phyloP scores from a whole-genome alignment of 2,113 vertebrate species.

The Clarias gariepinus region DNA sequence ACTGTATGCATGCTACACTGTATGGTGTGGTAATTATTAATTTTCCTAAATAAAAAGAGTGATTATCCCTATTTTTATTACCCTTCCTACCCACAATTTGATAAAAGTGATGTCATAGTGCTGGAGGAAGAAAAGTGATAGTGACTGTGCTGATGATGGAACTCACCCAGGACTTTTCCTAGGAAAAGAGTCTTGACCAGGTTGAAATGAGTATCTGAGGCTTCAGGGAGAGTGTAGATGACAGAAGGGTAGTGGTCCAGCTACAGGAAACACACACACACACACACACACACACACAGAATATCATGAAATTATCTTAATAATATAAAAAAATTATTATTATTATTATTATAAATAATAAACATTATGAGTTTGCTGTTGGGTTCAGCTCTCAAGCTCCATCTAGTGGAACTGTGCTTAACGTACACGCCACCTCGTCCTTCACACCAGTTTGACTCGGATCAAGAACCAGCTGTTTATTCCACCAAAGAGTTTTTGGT shows the following conservation, averaged over 20 bases:
- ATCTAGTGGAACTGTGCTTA: neutral
- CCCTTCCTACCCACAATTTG: neutral
- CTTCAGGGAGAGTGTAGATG: constrained; percentile 75
- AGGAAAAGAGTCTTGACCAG: constrained; percentile 91
- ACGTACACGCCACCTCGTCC: neutral
- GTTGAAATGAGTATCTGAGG: constrained; percentile 86
- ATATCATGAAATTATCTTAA: too few relatives aligned
- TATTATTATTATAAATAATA: neutral
- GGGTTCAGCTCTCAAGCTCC: neutral
- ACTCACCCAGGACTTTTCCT: constrained; percentile 93
- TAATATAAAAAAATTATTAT: too few relatives aligned
- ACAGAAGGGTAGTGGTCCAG: constrained; percentile 90
- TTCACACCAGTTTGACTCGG: neutral
- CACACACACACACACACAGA: neutral
- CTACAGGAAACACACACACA: constrained; percentile 64
- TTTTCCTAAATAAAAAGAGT: neutral
- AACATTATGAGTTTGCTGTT: neutral
- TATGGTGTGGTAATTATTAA: neutral
- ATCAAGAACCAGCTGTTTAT: neutral
- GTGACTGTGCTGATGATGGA: neutral
- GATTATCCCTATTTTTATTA: neutral
- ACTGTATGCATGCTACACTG: too few relatives aligned
- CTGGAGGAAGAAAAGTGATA: neutral
- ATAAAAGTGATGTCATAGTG: neutral
- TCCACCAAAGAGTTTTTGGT: neutral